These are phyloP conservation scores for Mesocentrotus franciscanus DNA, from an alignment of 53 echinoderm and acorn worm species.

Conservation along the genomic window DNA sequence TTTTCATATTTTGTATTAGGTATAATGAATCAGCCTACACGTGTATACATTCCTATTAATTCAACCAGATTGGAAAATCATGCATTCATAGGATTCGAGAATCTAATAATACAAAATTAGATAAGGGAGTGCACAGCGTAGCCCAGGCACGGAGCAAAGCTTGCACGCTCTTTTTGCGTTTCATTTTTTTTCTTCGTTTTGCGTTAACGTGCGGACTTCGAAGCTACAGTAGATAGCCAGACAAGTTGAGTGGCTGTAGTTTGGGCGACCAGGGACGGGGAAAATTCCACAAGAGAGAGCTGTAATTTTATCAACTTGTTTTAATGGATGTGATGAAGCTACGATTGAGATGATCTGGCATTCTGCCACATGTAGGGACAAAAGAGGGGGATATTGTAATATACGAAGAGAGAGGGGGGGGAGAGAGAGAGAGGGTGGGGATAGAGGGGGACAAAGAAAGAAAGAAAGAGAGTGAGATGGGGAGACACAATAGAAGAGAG, in stretches of 20 bases:
- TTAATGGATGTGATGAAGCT: conserved; percentile 55
- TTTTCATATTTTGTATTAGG: conserved; percentile 29
- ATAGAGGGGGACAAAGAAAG: background rate
- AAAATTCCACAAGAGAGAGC: conserved; percentile 46
- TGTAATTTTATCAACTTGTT: conserved; percentile 54
- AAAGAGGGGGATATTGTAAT: conserved; percentile 29
- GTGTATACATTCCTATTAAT: conserved; percentile 66
- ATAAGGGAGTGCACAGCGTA: conserved; percentile 31
- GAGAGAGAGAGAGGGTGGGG: background rate
- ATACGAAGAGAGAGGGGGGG: background rate
- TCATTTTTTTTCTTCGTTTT: conserved; percentile 6
- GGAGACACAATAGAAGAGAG: background rate
- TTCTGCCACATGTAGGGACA: conserved; percentile 29
- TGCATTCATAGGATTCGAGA: conserved; percentile 60
- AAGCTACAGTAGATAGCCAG: conserved; percentile 2
- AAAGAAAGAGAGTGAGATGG: background rate
- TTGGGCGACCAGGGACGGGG: conserved; percentile 35
- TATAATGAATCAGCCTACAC: conserved; percentile 59
- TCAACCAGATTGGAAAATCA: conserved; percentile 68
- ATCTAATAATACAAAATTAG: conserved; percentile 67
- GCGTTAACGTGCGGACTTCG: background rate
- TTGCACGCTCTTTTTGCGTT: conserved; percentile 1
- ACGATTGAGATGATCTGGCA: conserved; percentile 47
- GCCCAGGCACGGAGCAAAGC: background rate
- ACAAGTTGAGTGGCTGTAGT: conserved; percentile 36